Evolutionary conservation across 2,888 invertebrate genomes (phyloP).

Genomic region (Epinotia brunnichana): DNA sequence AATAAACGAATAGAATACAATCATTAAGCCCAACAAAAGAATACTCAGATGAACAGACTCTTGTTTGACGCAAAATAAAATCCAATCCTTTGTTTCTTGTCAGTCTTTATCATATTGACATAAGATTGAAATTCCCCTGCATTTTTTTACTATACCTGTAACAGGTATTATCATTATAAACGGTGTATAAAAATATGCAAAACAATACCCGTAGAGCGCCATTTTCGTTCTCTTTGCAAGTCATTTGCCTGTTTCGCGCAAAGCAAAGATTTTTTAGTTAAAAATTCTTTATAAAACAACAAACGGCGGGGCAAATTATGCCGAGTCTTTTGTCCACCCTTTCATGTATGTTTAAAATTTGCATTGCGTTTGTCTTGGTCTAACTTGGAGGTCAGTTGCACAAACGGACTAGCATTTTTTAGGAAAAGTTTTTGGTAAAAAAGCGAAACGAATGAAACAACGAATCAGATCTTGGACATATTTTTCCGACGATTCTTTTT

Average conservation of each 20-base stretch:
- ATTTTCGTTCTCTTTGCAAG: neutral
- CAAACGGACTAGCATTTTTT: neutral
- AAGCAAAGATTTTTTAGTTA: neutral
- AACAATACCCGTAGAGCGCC: neutral
- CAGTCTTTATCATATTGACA: no score
- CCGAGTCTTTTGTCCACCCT: neutral
- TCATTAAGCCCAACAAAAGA: no score
- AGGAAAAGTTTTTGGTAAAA: neutral
- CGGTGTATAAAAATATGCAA: neutral
- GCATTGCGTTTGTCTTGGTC: neutral
- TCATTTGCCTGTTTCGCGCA: neutral
- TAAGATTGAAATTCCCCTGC: no score
- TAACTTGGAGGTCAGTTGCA: no score
- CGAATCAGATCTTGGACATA: no score
- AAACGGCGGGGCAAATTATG: neutral
- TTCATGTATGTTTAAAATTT: neutral
- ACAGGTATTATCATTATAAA: neutral
- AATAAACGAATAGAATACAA: no score
- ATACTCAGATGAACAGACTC: no score
- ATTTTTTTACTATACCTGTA: neutral
- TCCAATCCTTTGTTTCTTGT: no score
- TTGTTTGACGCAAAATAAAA: no score
- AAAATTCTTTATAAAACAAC: neutral
- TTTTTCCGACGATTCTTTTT: no score
- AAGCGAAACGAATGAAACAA: neutral